Evolutionary conservation across 2,797 vertebrate species (phyloP).

Genomic region (Poeciliopsis paucimaculata): DNA sequence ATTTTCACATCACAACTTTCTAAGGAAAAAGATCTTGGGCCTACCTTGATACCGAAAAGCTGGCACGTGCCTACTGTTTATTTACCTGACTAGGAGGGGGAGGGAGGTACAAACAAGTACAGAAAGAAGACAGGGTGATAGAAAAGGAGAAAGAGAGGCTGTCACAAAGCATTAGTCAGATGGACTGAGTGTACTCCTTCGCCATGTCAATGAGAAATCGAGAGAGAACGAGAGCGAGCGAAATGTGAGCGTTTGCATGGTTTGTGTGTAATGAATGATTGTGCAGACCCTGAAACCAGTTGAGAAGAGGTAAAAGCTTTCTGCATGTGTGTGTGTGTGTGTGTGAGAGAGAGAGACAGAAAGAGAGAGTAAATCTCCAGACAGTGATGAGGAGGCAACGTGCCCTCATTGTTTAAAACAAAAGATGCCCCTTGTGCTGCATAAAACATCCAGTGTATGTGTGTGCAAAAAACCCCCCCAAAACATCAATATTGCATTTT

Average conservation of each 20-base stretch:
- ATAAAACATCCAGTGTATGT: slow-evolving; percentile 35
- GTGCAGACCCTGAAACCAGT: slow-evolving; percentile 23
- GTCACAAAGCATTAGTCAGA: slow-evolving; percentile 82
- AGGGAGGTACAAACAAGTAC: slow-evolving; percentile 7
- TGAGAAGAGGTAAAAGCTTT: slow-evolving; percentile 23
- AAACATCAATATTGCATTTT: slow-evolving; percentile 15
- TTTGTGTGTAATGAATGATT: slow-evolving; percentile 8
- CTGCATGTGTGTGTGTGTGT: slow-evolving; percentile 10
- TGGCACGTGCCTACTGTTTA: slow-evolving; percentile 45
- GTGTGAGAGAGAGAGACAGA: not conserved
- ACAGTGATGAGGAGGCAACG: slow-evolving; percentile 63
- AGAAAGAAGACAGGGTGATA: slow-evolving; percentile 12
- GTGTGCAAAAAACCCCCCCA: not conserved
- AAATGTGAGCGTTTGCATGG: slow-evolving; percentile 31
- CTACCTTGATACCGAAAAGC: not conserved
- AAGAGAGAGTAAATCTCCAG: slow-evolving; percentile 35
- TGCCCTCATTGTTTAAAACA: slow-evolving; percentile 73
- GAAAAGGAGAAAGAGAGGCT: slow-evolving; percentile 55
- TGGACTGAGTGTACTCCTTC: slow-evolving; percentile 61
- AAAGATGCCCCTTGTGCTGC: slow-evolving; percentile 57
- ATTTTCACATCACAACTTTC: not conserved
- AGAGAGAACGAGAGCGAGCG: slow-evolving; percentile 43
- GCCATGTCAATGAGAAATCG: slow-evolving; percentile 72
- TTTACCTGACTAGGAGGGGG: slow-evolving; percentile 68
- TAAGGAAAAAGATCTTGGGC: not conserved